Evolutionary conservation across 1,140 invertebrate genomes (phyloP), one percentile per base, ranked within the genome.

Genomic region (Sycophila sp.): DNA sequence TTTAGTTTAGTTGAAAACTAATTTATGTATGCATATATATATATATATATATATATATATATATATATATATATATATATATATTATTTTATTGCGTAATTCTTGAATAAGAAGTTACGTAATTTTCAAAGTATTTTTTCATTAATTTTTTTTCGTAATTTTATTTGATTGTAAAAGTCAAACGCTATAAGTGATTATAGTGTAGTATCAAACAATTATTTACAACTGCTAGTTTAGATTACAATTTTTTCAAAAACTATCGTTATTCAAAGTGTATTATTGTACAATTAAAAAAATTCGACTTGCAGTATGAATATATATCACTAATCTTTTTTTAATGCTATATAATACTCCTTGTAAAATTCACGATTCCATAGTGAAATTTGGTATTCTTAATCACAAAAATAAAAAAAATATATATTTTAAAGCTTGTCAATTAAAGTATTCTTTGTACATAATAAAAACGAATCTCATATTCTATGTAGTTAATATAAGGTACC

Each of bases 271-370:
- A 60, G 26, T 28, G 19, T 60, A 60, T 60, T 19, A n/a, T 42
- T 60, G 42, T 24, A 62, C 19, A 30, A 19, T 24, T 15, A 63
- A 60, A 53, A 53, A 53, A n/a, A 10, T n/a, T 53, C 26, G 15
- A 15, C 28, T 13, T 47, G 15, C 28, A 62, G 22, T 17, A 42
- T 59, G 1, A 42, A 59, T 59, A 38, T 42, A 5, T 59, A 13
- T 26, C 36, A 38, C 40, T 13, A 58, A 38, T 28, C 24, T 10
- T 26, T 22, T n/a, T 24, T 40, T 26, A 13, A 42, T n/a, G 17
- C 4, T 51, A 36, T 6, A n/a, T 51, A 64, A 64, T 64, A 64
- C 62, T 64, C 62, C 38, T 63, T 47, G 30, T n/a, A 42, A 45
- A 42, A 4, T 59, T 59, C 32, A 59, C 32, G 34, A 49, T 49